Percentiles rank a stretch among this genome's conserved stretches.
These are phyloP conservation scores for Bombus polaris DNA, from an alignment of 1,140 invertebrate genomes.

Conservation along the genomic window DNA sequence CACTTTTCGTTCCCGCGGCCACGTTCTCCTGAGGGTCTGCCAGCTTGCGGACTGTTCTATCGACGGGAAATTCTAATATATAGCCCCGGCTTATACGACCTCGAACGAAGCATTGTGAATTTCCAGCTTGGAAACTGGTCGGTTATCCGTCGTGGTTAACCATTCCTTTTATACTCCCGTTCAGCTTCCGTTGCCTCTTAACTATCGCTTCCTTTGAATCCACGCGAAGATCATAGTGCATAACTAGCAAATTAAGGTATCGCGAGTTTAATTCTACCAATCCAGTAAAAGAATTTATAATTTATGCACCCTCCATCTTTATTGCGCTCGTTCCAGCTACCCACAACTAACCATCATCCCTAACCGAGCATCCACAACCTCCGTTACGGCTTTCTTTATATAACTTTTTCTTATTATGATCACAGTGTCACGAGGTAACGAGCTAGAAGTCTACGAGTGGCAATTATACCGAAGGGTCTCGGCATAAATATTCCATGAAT, in stretches of 20 bases:
- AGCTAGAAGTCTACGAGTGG: background rate
- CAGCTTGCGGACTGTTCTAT: conserved; percentile 26
- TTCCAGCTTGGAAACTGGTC: background rate
- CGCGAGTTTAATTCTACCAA: background rate
- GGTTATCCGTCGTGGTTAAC: conserved; percentile 2
- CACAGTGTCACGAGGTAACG: background rate
- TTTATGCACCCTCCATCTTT: background rate
- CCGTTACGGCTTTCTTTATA: background rate
- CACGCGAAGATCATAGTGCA: background rate
- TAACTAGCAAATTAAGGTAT: background rate
- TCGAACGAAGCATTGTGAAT: conserved; percentile 22
- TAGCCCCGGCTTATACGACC: background rate
- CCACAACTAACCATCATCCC: background rate
- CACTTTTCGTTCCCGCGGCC: conserved; percentile 42
- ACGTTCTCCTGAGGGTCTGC: background rate
- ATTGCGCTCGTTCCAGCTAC: background rate
- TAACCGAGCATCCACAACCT: background rate
- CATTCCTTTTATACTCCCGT: background rate
- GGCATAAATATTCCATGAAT: background rate
- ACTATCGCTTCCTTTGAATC: background rate
- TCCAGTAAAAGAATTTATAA: background rate
- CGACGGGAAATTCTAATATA: conserved; percentile 43
- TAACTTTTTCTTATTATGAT: conserved; percentile 4
- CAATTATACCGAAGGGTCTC: background rate
- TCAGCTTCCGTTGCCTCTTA: too few species aligned